These are phyloP conservation scores for Carduelis carduelis DNA, from an alignment of 2,797 vertebrate species.

Conservation along the genomic window DNA sequence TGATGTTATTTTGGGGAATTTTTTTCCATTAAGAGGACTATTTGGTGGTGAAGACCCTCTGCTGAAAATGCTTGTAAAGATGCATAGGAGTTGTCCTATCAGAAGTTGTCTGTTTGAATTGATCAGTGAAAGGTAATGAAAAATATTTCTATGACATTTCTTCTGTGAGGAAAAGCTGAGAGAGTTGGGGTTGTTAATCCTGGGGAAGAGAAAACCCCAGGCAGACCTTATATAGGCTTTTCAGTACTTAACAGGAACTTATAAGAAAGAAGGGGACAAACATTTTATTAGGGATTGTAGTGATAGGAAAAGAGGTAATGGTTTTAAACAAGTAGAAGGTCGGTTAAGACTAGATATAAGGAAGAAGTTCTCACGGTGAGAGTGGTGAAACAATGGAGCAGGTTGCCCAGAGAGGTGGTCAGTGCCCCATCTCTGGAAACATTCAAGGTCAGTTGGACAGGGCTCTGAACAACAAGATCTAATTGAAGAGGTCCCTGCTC, in stretches of 20 bases:
- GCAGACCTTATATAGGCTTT: neutral
- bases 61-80: neutral
- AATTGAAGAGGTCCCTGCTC: neutral
- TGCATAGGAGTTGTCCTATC: neutral
- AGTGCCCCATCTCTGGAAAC: neutral
- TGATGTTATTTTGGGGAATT: neutral
- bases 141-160: neutral
- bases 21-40: neutral
- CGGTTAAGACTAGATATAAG: neutral
- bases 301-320: neutral
- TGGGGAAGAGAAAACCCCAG: neutral
- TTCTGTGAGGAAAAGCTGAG: neutral
- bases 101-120: neutral
- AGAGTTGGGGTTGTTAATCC: neutral
- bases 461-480: neutral
- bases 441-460: fast-evolving
- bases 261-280: neutral
- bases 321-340: neutral
- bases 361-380: neutral
- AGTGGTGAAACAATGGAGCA: neutral
- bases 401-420: neutral
- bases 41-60: neutral
- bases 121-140: neutral
- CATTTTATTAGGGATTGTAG: neutral
- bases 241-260: neutral